Conservation (phyloP, 2,113 vertebrate genomes). For the Hystrix cristata region DNA sequence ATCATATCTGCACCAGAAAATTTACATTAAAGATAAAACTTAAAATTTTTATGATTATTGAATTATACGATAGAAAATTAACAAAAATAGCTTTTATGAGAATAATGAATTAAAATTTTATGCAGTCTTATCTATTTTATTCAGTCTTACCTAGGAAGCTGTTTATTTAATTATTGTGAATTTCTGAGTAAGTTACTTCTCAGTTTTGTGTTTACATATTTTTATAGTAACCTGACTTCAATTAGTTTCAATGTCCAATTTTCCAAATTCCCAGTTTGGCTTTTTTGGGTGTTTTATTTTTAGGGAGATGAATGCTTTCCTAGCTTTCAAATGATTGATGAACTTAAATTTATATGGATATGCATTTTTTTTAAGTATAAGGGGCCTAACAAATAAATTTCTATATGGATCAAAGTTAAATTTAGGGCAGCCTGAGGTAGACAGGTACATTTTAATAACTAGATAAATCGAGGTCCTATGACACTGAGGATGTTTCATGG, state of each 20-base stretch:
- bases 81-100: background rate
- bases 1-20: background rate
- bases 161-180: background rate
- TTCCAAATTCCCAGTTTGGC: background rate
- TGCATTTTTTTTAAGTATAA: background rate
- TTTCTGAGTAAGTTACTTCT: background rate
- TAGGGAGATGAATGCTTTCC: background rate
- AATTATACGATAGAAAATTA: background rate
- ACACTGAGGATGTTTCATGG: background rate
- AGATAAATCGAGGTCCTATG: background rate
- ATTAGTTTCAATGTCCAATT: background rate
- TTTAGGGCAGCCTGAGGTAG: background rate
- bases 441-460: background rate
- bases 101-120: background rate
- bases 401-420: background rate
- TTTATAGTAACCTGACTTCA: background rate
- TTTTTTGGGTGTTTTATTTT: background rate
- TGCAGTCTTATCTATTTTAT: background rate
- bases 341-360: background rate
- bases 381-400: background rate
- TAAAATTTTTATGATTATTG: background rate
- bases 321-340: background rate
- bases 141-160: background rate
- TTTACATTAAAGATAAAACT: background rate
- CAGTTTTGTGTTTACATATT: background rate